phyloP scores from a whole-genome alignment of 2,113 vertebrate genomes.

The Embiotoca jacksoni region DNA sequence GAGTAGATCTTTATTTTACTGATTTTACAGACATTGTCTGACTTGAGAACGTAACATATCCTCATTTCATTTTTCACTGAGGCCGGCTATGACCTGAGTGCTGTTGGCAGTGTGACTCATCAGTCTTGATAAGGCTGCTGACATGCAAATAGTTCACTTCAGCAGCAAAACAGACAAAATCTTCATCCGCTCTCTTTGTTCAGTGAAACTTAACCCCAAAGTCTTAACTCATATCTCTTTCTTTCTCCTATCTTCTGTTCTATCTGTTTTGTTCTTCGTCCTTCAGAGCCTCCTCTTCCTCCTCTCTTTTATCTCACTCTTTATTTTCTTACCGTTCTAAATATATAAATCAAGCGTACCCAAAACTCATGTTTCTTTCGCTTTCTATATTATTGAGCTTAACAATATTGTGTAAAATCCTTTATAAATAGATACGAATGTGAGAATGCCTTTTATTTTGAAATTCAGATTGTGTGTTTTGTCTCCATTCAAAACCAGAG shows the following conservation, averaged over 20 bases:
- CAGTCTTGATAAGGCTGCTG: constrained; percentile 56
- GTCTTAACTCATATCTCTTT: background rate
- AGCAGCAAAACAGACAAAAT: constrained; percentile 18
- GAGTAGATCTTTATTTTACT: too few relatives aligned
- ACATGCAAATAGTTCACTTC: constrained; percentile 68
- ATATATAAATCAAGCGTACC: too few relatives aligned
- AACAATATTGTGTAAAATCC: too few relatives aligned
- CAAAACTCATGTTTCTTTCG: too few relatives aligned
- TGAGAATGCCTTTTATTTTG: background rate
- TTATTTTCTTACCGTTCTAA: too few relatives aligned
- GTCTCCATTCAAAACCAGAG: constrained; percentile 67
- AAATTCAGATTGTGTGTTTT: constrained; percentile 6
- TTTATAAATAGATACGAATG: too few relatives aligned
- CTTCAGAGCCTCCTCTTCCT: background rate
- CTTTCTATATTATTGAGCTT: too few relatives aligned
- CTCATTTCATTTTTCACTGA: background rate
- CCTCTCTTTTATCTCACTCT: background rate
- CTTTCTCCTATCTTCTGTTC: background rate
- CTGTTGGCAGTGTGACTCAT: constrained; percentile 60
- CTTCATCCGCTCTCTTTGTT: constrained; percentile 5
- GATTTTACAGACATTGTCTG: background rate
- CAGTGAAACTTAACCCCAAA: background rate
- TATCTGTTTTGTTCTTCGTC: background rate
- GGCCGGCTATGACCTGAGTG: background rate
- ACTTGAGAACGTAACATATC: background rate